Percentiles rank a stretch among this genome's conserved stretches.
Conservation (phyloP, 2,113 vertebrate genomes). For the Noctilio leporinus region DNA sequence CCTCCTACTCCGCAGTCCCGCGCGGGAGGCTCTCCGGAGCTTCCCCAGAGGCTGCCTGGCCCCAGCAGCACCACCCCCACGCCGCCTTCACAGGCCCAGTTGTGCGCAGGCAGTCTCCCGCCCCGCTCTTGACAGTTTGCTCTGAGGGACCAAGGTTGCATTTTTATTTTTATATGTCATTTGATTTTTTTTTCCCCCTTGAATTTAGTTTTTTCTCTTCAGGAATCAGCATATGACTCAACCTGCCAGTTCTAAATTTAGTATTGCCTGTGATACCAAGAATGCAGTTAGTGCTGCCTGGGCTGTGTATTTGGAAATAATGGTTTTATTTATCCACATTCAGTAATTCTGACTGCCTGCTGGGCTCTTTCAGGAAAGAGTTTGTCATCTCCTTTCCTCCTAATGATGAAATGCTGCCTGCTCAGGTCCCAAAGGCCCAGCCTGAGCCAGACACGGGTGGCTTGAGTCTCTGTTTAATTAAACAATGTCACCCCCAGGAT, state of each 20-base stretch:
- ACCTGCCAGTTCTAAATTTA: slow-evolving; percentile 69
- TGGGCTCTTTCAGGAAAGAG: slow-evolving; percentile 75
- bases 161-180: slow-evolving; percentile 67
- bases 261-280: slow-evolving; percentile 57
- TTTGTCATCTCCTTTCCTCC: slow-evolving; percentile 74
- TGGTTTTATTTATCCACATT: slow-evolving; percentile 67
- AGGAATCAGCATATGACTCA: slow-evolving; percentile 69
- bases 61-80: no score
- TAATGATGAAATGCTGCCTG: slow-evolving; percentile 75
- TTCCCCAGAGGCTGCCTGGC: not conserved
- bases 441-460: slow-evolving; percentile 66
- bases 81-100: not conserved
- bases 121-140: slow-evolving; percentile 42
- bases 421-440: slow-evolving; percentile 61
- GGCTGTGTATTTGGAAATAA: slow-evolving; percentile 73
- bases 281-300: slow-evolving; percentile 62
- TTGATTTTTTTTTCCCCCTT: slow-evolving; percentile 33
- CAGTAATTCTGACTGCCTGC: slow-evolving; percentile 66
- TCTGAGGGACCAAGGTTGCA: not conserved
- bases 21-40: not conserved
- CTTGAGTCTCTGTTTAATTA: slow-evolving; percentile 75
- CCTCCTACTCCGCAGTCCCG: not conserved
- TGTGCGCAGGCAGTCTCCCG: not conserved
- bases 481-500: slow-evolving; percentile 59
- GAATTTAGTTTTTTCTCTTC: slow-evolving; percentile 72